These are phyloP conservation scores for Puntigrus tetrazona DNA, from an alignment of 2,113 vertebrate genomes.

Conservation along the genomic window DNA sequence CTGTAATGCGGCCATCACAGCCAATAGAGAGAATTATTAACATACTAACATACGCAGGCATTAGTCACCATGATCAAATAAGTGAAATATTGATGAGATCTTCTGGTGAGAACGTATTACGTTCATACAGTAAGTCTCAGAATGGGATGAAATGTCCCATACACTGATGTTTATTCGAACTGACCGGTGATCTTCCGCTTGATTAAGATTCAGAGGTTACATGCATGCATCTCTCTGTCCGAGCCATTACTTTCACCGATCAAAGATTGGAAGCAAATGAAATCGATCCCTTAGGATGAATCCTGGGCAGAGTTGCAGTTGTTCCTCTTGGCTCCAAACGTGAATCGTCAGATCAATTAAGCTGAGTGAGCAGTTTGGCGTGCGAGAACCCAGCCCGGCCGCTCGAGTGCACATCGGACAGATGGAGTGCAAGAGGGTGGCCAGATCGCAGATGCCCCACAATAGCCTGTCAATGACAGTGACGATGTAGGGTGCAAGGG, in stretches of 20 bases:
- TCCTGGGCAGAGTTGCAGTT: conserved; percentile 21
- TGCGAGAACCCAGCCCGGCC: conserved; percentile 60
- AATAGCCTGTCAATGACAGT: neutral
- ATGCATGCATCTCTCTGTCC: neutral
- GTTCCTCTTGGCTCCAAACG: conserved; percentile 25
- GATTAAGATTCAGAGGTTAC: conserved; percentile 22
- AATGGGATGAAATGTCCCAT: neutral
- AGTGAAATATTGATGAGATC: conserved; percentile 21
- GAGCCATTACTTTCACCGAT: conserved; percentile 35
- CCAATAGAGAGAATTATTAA: conserved; percentile 3
- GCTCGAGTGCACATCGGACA: conserved; percentile 49
- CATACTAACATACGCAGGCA: neutral
- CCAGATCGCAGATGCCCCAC: conserved; percentile 54
- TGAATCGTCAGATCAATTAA: conserved; percentile 57
- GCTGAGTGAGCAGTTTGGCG: conserved; percentile 67
- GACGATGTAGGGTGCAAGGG: neutral
- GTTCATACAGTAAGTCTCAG: neutral
- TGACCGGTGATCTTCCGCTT: conserved; percentile 27
- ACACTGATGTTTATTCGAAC: neutral
- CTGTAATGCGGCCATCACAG: neutral
- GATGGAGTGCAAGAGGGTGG: conserved; percentile 60
- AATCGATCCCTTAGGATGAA: conserved; percentile 27
- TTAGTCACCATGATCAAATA: conserved; percentile 21
- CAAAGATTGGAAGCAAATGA: conserved; percentile 20
- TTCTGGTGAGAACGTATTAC: neutral